These are phyloP conservation scores for Lacerta agilis DNA, from an alignment of 2,797 vertebrate species.

Conservation along the genomic window DNA sequence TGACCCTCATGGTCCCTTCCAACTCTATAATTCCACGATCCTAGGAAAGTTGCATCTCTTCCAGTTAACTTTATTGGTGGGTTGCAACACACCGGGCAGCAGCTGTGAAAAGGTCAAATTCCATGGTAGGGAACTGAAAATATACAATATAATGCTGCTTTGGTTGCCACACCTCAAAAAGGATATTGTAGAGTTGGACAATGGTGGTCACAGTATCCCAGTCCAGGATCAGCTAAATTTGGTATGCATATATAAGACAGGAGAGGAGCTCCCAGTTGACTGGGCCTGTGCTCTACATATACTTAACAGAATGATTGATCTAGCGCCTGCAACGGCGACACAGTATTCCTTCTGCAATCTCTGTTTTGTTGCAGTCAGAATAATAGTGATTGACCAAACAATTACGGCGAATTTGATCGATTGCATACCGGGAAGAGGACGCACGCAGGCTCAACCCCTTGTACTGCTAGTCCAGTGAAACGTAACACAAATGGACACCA, in stretches of 20 bases:
- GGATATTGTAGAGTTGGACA: too few species aligned
- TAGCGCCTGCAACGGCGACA: background rate
- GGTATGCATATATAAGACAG: too few species aligned
- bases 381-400: constrained; percentile 41
- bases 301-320: background rate
- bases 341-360: background rate
- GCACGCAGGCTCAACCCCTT: background rate
- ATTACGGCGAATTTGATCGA: constrained; percentile 39
- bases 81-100: too few species aligned
- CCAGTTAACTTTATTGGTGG: background rate
- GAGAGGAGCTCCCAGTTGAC: background rate
- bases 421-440: constrained; percentile 22
- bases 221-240: too few species aligned
- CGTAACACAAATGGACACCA: constrained; percentile 56
- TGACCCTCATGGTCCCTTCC: too few species aligned
- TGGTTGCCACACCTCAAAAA: too few species aligned
- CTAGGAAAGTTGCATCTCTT: constrained; percentile 6
- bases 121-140: too few species aligned
- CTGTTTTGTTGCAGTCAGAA: background rate
- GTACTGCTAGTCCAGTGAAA: constrained; percentile 36
- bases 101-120: too few species aligned
- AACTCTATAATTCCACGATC: too few species aligned
- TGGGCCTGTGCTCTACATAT: background rate
- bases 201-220: too few species aligned
- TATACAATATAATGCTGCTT: too few species aligned